These are phyloP conservation scores for Pantherophis vulpinus DNA, from an alignment of 2,797 vertebrate genomes.

Conservation along the genomic window DNA sequence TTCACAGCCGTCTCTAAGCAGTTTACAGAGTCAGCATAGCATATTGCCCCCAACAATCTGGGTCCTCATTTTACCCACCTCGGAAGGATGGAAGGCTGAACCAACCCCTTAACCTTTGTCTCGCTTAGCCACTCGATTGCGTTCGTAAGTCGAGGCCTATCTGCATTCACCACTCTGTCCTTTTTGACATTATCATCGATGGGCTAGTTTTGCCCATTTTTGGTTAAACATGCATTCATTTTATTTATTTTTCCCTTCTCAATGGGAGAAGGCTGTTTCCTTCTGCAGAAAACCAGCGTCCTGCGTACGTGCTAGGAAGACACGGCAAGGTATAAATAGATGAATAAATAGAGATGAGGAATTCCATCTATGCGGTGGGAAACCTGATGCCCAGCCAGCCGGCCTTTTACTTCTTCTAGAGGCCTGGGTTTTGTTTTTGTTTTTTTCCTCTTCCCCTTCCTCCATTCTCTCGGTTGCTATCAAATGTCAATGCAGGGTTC, in stretches of 20 bases:
- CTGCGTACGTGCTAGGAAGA: no score
- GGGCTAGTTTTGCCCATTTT: no score
- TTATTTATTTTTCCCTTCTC: no score
- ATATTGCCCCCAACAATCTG: no score
- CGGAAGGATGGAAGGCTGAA: no score
- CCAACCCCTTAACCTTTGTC: no score
- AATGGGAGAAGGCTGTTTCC: neutral
- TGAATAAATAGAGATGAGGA: neutral
- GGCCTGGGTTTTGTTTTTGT: neutral
- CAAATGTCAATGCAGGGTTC: constrained; percentile 43
- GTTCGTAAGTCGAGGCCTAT: no score
- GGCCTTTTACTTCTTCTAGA: constrained; percentile 38
- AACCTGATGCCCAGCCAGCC: neutral
- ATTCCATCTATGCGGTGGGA: constrained; percentile 27
- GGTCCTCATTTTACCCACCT: no score
- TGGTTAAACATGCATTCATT: no score
- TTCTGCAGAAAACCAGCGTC: neutral
- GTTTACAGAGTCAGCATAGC: no score
- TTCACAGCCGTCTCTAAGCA: no score
- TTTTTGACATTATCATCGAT: neutral
- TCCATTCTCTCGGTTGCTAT: constrained; percentile 49
- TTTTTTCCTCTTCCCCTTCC: neutral
- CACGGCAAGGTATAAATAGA: neutral
- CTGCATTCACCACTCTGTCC: neutral
- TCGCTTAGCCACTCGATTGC: no score